Percentiles rank a stretch among this genome's conserved stretches.
These are phyloP conservation scores for Pilophorus perplexus DNA, from an alignment of 2,888 invertebrate species.

Conservation along the genomic window DNA sequence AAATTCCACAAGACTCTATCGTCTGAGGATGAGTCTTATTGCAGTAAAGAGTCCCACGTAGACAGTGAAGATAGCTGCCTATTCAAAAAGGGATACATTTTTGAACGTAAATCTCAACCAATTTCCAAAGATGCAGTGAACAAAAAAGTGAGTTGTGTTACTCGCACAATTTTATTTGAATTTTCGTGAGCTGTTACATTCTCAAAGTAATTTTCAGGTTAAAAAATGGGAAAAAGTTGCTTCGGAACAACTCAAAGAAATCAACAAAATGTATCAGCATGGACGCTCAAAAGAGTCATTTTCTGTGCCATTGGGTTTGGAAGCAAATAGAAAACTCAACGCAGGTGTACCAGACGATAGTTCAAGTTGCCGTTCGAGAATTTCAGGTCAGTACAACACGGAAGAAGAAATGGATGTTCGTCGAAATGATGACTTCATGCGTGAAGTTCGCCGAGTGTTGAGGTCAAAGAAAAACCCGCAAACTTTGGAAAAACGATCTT, in stretches of 20 bases:
- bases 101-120: background rate
- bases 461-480: background rate
- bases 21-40: too few species aligned
- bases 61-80: slow-evolving; percentile 20
- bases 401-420: slow-evolving; percentile 1
- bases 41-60: slow-evolving; percentile 8
- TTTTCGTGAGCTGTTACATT: too few species aligned
- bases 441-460: slow-evolving; percentile 1
- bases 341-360: background rate
- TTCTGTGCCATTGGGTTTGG: background rate
- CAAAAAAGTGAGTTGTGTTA: background rate
- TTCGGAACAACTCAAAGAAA: background rate
- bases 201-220: background rate
- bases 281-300: background rate
- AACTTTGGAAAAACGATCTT: background rate
- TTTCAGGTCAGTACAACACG: background rate
- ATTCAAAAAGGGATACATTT: slow-evolving; percentile 5
- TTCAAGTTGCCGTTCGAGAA: background rate
- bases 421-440: slow-evolving; percentile 12
- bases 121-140: background rate
- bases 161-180: too few species aligned
- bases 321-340: slow-evolving; percentile 4
- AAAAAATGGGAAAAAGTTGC: background rate
- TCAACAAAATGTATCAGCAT: background rate
- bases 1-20: too few species aligned